Base-by-base conservation (phyloP, 2,797 vertebrate species). In the Zalophus californianus region DNA sequence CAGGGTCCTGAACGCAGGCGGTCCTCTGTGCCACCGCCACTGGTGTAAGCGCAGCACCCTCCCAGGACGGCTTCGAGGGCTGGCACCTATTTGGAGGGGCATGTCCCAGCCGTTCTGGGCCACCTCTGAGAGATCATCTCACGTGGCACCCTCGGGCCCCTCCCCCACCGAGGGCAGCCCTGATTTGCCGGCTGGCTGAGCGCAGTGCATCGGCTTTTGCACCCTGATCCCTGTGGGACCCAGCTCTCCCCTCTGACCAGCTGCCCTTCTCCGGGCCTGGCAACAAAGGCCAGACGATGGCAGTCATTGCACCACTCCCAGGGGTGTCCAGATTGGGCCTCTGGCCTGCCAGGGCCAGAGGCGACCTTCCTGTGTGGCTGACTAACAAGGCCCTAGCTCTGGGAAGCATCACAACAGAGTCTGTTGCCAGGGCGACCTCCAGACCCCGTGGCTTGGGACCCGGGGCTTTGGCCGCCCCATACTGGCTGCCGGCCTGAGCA, bases 351-450 rank as follows among this genome's bases (percentile, higher is more conserved):
- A 62, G 80, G 66, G 73, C n/a, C 83, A 77, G 41, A 86, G 50
- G 80, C 56, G 62, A 75, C 96, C 80, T 97, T 95, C 90, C 94
- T 97, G 94, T 70, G 16, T 25, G 64, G 79, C 84, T 96, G 95
- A 97, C 97, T 96, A 97, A 98, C 73, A 91, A 75, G 44, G 56
- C 54, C 54, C 75, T 85, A 62, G 60, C 62, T 96, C 90, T 68
- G 50, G 35, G 66, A 85, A 89, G 80, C 90, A 79, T 92, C 96
- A 97, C 84, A 97, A 98, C 93, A 97, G 58, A 88, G 75, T 48
- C 92, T 60, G 90, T 96, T 97, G 54, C 95, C 96, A 96, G 72
- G 95, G 80, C 6, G 27, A 96, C 97, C 82, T 94, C 64, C 62
- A 92, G 86, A 77, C 48, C 54, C 21, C 13, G 38, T 18, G 70